Base-by-base conservation (phyloP, 1,140 invertebrate species). In the Hylyphantes graminicola region DNA sequence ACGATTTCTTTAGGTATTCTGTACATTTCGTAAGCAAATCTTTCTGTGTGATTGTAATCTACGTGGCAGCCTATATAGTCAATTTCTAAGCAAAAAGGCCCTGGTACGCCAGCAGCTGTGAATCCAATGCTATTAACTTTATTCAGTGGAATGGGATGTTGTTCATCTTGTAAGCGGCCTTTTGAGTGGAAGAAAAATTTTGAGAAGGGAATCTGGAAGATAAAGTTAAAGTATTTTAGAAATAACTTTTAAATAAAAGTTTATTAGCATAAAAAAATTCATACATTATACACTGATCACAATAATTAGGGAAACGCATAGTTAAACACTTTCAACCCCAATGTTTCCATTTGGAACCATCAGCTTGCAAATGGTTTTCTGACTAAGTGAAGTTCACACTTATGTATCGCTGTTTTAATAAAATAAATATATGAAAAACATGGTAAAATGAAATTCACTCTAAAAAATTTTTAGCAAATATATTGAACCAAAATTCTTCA, bases 11-110 rank as follows among this genome's bases (percentile, higher is more conserved):
- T 83, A 54, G 85, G 85, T n/a, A 76, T 35, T 12, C 48, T 51
- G 65, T 97, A 98, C 91, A 93, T 92, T 93, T 99, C 97, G 91
- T 98, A 99, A 0, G 96, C 96, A 91, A 94, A 94, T 87, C 94
- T 92, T 92, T 98, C 96, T 2, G 89, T 91, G 86, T 95, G 93
- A 85, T 90, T 92, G 0, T 92, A 92, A 92, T 98, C 95, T 88
- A 89, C 92, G 87, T 96, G 93, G 21, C 97, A 87, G 17, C 94
- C 97, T 86, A 99, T 93, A 89, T 95, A 97, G 91, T 98, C 96
- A 57, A 99, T 95, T 93, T 99, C 97, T 85, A 99, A 91, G 86
- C 91, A 91, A 90, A 98, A 99, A 2, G 93, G 93, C 0, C 97
- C 97, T 83, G 93, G 90, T 54, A 90, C 89, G 88, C 93, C 93